A percentile compares a stretch with the other conserved stretches of the same genome.
Evolutionary conservation across 1,140 invertebrate species (phyloP).

Genomic region (Dendrolimus kikuchii): DNA sequence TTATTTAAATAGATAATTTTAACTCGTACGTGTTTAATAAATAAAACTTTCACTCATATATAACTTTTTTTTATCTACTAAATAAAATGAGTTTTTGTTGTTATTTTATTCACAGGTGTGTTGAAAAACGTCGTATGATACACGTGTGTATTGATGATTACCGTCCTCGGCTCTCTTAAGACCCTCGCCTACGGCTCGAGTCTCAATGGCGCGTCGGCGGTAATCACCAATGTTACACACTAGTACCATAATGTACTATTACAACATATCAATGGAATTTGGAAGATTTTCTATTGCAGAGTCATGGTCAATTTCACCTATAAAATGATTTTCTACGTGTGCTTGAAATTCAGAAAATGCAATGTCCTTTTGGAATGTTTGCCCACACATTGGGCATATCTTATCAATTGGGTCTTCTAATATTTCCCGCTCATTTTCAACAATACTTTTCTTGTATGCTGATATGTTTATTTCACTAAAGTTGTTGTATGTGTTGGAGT

Average conservation of each 20-base stretch:
- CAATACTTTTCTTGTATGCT: constrained; percentile 26
- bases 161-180: no score
- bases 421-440: constrained; percentile 18
- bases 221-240: no score
- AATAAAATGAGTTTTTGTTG: no score
- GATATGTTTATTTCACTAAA: constrained; percentile 34
- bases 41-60: no score
- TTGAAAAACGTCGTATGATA: no score
- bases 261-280: constrained; percentile 44
- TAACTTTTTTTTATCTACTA: no score
- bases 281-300: constrained; percentile 56
- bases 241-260: constrained; percentile 8
- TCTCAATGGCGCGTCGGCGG: no score
- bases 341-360: constrained; percentile 64
- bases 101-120: no score
- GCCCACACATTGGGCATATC: constrained; percentile 73
- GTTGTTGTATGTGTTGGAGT: constrained; percentile 45
- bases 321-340: constrained; percentile 74
- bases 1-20: no score
- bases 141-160: no score
- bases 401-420: constrained; percentile 41
- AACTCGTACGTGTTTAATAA: no score
- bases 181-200: no score
- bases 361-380: constrained; percentile 57
- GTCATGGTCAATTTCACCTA: constrained; percentile 58